Percentiles rank a stretch among this genome's conserved stretches.
These are phyloP conservation scores for Drosophila mulleri DNA, from an alignment of 2,888 invertebrate genomes.

Conservation along the genomic window DNA sequence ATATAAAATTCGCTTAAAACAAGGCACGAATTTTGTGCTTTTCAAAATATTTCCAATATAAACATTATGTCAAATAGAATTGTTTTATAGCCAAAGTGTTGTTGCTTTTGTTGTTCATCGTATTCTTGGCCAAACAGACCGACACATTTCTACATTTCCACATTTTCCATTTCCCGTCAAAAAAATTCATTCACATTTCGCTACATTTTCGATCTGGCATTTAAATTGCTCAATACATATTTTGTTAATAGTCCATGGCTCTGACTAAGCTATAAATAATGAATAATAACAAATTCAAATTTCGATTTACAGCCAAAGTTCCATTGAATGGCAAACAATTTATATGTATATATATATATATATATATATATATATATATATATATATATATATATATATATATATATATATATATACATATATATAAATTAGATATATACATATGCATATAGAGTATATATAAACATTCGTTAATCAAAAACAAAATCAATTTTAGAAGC, in stretches of 20 bases:
- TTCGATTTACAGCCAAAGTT: constrained; percentile 1
- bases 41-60: constrained; percentile 60
- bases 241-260: constrained; percentile 38
- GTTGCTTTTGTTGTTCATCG: constrained; percentile 41
- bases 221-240: constrained; percentile 70
- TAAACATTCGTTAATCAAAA: neutral
- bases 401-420: no score
- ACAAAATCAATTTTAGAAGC: neutral
- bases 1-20: constrained; percentile 50
- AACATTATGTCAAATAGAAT: constrained; percentile 54
- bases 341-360: neutral
- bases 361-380: neutral
- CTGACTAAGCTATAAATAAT: constrained; percentile 7
- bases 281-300: constrained; percentile 2
- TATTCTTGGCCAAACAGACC: constrained; percentile 42
- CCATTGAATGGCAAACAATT: neutral
- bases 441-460: neutral
- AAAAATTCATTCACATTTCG: constrained; percentile 23
- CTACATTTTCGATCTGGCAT: constrained; percentile 51
- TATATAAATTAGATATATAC: neutral
- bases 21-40: constrained; percentile 23
- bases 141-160: constrained; percentile 64
- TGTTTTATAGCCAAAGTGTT: neutral
- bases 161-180: constrained; percentile 23
- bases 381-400: no score